Conservation (phyloP, 2,888 invertebrate genomes). For the Acanthosepion esculentum region DNA sequence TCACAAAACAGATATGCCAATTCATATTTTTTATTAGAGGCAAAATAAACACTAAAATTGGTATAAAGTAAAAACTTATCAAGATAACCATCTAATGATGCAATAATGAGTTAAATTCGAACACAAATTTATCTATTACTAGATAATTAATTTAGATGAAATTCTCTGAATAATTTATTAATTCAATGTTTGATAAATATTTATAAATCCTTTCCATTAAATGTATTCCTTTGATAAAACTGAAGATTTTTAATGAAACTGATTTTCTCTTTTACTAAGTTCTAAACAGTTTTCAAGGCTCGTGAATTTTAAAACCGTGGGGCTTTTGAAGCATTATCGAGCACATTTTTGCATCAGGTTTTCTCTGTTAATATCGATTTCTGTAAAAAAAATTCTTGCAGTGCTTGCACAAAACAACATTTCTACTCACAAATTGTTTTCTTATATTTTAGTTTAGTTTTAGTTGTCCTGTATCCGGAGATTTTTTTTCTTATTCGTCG, state of each 20-base stretch:
- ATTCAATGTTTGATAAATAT: too few species aligned
- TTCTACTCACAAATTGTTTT: neutral
- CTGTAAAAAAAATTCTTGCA: neutral
- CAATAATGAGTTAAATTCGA: too few species aligned
- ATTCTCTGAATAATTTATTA: too few species aligned
- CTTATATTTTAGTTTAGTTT: neutral
- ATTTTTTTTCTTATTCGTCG: neutral
- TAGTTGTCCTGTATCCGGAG: neutral
- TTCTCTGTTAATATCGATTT: neutral
- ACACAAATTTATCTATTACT: too few species aligned
- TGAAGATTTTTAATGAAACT: neutral
- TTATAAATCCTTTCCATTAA: too few species aligned
- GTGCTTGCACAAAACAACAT: neutral
- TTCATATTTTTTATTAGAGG: too few species aligned
- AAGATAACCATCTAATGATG: too few species aligned
- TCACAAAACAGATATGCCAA: too few species aligned
- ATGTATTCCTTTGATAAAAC: too few species aligned
- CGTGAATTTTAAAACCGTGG: neutral
- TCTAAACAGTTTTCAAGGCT: neutral
- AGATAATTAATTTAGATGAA: too few species aligned
- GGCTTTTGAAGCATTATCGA: neutral
- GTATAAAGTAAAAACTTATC: too few species aligned
- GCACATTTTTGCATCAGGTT: neutral
- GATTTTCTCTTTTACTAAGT: neutral
- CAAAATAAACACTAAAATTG: too few species aligned